Evolutionary conservation across 1,140 invertebrate species (phyloP), one percentile per base, ranked within the genome.

Genomic region (Cydia fagiglandana): DNA sequence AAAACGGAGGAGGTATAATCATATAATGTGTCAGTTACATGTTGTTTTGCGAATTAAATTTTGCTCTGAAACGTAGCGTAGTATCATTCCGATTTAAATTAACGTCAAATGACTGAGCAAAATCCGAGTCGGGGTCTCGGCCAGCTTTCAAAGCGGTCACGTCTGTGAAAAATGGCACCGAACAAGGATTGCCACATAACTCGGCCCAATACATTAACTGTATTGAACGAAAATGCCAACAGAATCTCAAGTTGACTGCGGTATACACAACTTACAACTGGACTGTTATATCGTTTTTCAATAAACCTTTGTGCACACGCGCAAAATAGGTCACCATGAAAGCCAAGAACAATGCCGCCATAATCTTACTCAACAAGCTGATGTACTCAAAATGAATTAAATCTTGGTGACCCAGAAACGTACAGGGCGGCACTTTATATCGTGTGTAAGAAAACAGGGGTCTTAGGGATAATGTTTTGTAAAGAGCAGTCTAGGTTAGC

Each of bases 251-350:
- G 4, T 56, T 56, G n/a, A 56, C 17, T 56, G 15, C 56, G 20
- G 53, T 17, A 56, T 17, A n/a, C n/a, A 17, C n/a, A n/a, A n/a
- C n/a, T 56, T 24, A 61, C 9, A 61, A 9, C 9, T 61, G 56
- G n/a, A 61, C 20, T 61, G 0, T 24, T 24, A 70, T 70, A 70
- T 70, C 66, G 38, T 70, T 70, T 70, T 70, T 70, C 38, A n/a
- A 70, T 70, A 70, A 70, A 70, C 66, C 30, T 38, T 38, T 41
- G 66, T 70, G 64, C 28, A 66, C 64, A 34, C 30, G 64, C 10
- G 12, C 66, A 41, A 41, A 70, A 70, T 70, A 70, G 66, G 66
- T 70, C 66, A 38, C 66, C 7, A 34, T 53, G 30, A n/a, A 38
- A 70, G 28, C 17, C 64, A 30, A 68, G 66, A 41, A 70, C 66